Evolutionary conservation across 2,888 invertebrate species (phyloP).

Genomic region (Scaptomyza parva): DNA sequence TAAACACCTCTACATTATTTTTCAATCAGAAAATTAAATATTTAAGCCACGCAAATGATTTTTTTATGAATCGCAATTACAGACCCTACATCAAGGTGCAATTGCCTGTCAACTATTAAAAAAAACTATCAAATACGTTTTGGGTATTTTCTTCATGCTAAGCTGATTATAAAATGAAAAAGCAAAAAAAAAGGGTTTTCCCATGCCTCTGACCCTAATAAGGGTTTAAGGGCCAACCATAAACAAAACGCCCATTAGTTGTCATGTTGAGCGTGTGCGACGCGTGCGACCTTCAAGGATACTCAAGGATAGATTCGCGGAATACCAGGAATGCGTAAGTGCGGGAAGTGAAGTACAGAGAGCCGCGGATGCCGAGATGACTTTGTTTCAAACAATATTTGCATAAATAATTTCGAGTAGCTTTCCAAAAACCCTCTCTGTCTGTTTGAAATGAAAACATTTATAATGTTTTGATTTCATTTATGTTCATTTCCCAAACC

Average conservation of each 20-base stretch:
- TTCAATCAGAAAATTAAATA: slow-evolving; percentile 16
- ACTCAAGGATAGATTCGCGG: slow-evolving; percentile 47
- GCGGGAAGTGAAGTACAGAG: background rate
- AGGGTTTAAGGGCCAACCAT: slow-evolving; percentile 68
- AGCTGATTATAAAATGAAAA: slow-evolving; percentile 77
- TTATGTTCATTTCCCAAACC: slow-evolving; percentile 80
- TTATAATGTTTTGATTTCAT: slow-evolving; percentile 81
- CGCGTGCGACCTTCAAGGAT: slow-evolving; percentile 78
- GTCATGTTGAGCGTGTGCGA: slow-evolving; percentile 48
- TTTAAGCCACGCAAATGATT: slow-evolving; percentile 34
- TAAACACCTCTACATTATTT: slow-evolving; percentile 27
- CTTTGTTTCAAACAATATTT: slow-evolving; percentile 69
- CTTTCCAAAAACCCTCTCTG: slow-evolving; percentile 27
- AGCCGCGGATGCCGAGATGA: slow-evolving; percentile 56
- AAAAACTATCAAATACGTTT: slow-evolving; percentile 36
- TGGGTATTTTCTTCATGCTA: slow-evolving; percentile 42
- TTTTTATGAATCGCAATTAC: slow-evolving; percentile 33
- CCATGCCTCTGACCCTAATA: slow-evolving; percentile 59
- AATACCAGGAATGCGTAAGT: slow-evolving; percentile 22
- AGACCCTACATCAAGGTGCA: slow-evolving; percentile 13
- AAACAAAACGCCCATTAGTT: slow-evolving; percentile 79
- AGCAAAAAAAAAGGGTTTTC: slow-evolving; percentile 31
- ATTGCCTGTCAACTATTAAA: slow-evolving; percentile 56
- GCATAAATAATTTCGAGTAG: slow-evolving; percentile 65
- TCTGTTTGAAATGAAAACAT: slow-evolving; percentile 69